Evolutionary conservation across 2,888 invertebrate genomes (phyloP), one percentile per base, ranked within the genome.

Genomic region (Synergus japonicus): DNA sequence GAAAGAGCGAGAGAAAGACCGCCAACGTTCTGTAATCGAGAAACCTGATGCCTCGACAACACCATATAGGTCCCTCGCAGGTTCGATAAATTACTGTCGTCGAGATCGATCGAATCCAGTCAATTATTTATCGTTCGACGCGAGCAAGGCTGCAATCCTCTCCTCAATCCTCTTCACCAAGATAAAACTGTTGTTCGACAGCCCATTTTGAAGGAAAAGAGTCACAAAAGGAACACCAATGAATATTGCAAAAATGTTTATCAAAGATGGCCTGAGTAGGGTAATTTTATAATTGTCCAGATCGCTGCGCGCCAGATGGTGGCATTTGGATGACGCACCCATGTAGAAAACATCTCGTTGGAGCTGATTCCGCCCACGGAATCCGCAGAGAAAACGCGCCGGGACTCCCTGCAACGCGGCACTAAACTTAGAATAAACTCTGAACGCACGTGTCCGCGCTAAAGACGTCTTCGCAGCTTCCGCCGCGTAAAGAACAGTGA

Each of bases 241-340:
- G 37, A 37, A 37, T 37, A 37, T 37, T 37, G 37, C 37, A 37
- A 37, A 54, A 54, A 54, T n/a, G n/a, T n/a, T 7, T 9, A 18
- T 18, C 58, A 18, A 54, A 18, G 58, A 58, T 18, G 4, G n/a
- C 3, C 58, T 58, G n/a, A 58, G 9, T 8, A 43, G 43, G 22
- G 22, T 22, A 67, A 67, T 46, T 67, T 85, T 84, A 84, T 82
- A 86, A 87, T 85, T 82, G 79, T 77, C 64, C 77, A 78, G 66
- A 82, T 81, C 82, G 77, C 82, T 87, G 86, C 81, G 73, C 85
- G 83, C 88, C 88, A 88, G 88, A 88, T 88, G 88, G 86, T 88
- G 84, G 85, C 85, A 85, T 84, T 84, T 82, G 88, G 85, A 86
- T 88, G 88, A 87, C 87, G 86, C 87, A 85, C 80, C 85, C 81